phyloP scores from a whole-genome alignment of 2,797 vertebrate species.

The Melopsittacus undulatus region DNA sequence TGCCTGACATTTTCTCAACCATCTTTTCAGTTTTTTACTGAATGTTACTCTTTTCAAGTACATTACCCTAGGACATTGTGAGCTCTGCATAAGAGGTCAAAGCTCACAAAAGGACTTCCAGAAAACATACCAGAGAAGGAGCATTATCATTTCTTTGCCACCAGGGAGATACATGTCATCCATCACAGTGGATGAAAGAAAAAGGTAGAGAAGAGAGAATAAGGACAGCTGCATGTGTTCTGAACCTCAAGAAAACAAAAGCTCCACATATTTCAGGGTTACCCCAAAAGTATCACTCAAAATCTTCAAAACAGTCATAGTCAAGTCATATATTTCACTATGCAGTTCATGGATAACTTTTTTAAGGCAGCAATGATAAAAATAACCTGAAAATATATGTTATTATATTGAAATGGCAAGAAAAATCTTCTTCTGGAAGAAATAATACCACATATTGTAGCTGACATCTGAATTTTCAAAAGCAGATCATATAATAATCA shows the following conservation, averaged over 20 bases:
- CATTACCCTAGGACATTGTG: background rate
- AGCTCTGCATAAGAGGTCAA: background rate
- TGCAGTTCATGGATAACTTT: background rate
- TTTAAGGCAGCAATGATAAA: slow-evolving; percentile 19
- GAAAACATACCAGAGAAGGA: background rate
- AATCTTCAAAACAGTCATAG: background rate
- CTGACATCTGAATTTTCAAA: background rate
- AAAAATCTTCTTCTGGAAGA: background rate
- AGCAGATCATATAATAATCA: background rate
- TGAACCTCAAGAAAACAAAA: background rate
- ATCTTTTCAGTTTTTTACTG: background rate
- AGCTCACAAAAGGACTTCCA: background rate
- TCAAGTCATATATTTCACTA: background rate
- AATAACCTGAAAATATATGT: background rate
- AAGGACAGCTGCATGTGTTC: background rate
- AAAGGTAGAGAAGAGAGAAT: background rate
- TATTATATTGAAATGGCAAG: background rate
- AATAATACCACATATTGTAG: background rate
- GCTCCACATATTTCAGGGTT: background rate
- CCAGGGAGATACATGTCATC: background rate
- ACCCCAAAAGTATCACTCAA: background rate
- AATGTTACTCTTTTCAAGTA: background rate
- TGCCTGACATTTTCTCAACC: background rate
- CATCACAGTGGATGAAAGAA: background rate
- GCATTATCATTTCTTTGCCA: background rate